Evolutionary conservation across 1,140 invertebrate genomes (phyloP).

Genomic region (Brachionus rotundiformis): DNA sequence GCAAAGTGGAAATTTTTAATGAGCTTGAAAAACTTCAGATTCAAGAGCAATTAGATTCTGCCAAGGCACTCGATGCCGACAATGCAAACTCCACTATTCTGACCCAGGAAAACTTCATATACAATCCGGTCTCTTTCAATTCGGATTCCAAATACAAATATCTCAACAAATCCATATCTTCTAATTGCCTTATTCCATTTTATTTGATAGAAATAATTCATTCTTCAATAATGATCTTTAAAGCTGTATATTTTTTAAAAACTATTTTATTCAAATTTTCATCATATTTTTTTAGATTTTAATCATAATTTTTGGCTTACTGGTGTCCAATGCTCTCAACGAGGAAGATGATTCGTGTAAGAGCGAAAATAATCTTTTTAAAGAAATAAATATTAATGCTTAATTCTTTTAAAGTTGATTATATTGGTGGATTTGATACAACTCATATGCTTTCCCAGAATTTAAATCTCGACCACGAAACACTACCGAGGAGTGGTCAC

Average conservation of each 20-base stretch:
- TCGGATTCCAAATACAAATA: conserved; percentile 10
- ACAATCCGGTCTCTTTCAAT: neutral
- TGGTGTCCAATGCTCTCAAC: neutral
- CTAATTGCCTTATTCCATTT: conserved; percentile 45
- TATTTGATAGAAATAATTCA: conserved; percentile 50
- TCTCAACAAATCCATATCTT: neutral
- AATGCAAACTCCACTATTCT: neutral
- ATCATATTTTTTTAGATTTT: neutral
- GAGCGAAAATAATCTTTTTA: too few species aligned
- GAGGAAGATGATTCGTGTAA: conserved; percentile 19
- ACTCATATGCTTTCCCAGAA: neutral
- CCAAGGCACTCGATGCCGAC: neutral
- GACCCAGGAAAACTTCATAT: neutral
- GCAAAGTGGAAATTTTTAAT: conserved; percentile 2
- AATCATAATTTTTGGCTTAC: conserved; percentile 17
- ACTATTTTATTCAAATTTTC: neutral
- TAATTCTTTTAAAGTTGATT: neutral
- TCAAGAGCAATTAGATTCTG: conserved; percentile 29
- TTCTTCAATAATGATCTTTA: conserved; percentile 2
- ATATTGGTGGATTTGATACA: conserved; percentile 27
- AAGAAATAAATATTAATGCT: too few species aligned
- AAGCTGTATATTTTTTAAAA: conserved; percentile 19
- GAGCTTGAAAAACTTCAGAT: conserved; percentile 32
- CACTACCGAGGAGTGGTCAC: neutral
- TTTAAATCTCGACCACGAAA: neutral